Evolutionary conservation across 30 jellyfish, hydroid and myxozoan genomes (phyloP).

Genomic region (Aurelia aurita complex sp. Pacific): DNA sequence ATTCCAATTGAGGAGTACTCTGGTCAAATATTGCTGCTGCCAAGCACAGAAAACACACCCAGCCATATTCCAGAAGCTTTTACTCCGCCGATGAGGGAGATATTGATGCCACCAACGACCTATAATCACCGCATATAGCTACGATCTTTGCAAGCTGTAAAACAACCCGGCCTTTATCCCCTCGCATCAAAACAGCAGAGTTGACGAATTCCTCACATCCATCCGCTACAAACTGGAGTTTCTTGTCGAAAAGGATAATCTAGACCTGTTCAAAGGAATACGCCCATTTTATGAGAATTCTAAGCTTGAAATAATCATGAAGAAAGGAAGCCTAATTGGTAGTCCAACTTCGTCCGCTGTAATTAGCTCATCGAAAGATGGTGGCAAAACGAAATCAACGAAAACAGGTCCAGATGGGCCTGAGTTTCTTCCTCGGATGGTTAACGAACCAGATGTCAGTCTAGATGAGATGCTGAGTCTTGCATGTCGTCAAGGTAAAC

Average conservation of each 20-base stretch:
- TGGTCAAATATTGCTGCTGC: too few relatives aligned
- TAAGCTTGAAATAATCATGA: conserved; percentile 12
- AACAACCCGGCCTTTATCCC: conserved; percentile 13
- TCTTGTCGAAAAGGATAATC: background rate
- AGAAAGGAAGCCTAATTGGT: conserved; percentile 50
- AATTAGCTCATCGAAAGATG: conserved; percentile 55
- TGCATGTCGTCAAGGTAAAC: conserved; percentile 99
- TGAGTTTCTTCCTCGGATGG: conserved; percentile 71
- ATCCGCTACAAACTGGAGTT: background rate
- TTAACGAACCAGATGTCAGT: conserved; percentile 98
- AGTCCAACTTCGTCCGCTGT: conserved; percentile 42
- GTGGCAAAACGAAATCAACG: conserved; percentile 72
- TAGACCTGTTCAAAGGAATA: too few relatives aligned
- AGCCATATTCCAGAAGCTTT: too few relatives aligned
- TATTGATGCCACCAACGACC: too few relatives aligned
- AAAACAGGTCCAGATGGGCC: conserved; percentile 72
- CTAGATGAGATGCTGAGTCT: conserved; percentile 98
- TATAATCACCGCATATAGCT: too few relatives aligned
- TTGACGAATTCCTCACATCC: conserved; percentile 7
- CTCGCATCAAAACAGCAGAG: background rate
- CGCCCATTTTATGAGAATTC: too few relatives aligned
- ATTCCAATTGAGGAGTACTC: conserved; percentile 4
- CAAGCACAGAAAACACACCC: too few relatives aligned
- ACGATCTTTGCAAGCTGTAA: background rate
- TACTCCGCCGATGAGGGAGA: too few relatives aligned